Evolutionary conservation across 1,140 invertebrate genomes (phyloP), one percentile per base, ranked within the genome.

Genomic region (Procambarus clarkii): DNA sequence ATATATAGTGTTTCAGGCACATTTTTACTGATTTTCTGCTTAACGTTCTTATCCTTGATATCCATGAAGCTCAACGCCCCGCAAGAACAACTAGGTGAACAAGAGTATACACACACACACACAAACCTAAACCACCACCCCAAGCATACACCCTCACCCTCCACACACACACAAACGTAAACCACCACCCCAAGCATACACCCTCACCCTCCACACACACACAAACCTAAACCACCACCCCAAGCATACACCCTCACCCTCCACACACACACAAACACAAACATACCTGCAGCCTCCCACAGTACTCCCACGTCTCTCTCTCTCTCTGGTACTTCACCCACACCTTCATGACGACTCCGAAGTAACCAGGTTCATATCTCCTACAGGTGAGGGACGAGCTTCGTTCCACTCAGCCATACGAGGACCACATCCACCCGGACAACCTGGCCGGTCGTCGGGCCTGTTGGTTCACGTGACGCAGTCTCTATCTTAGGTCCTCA

Each of bases 351-450:
- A 44, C 78, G 77, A 44, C 24, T 48, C n/a, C n/a, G n/a, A n/a
- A 64, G 0, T 64, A 64, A 64, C 78, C 15, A n/a, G 13, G 60
- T 13, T 34, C 50, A 18, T 86, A n/a, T 60, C 85, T 58, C 50
- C 76, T 76, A 60, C 85, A 93, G 92, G 89, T 93, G 21, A 79
- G 92, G 18, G 92, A 93, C 45, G 92, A 91, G 81, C 87, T 93
- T 45, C 24, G 77, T 34, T 76, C 90, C 3, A 92, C 90, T 11
- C 86, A 74, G 34, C 92, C 92, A 34, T 91, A 93, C 84, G 92
- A 93, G 77, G 92, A 93, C 77, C 92, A 93, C 87, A 93, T 93
- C 69, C 92, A 93, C 81, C 92, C 92, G 18, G 92, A 93, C 80
- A 84, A 92, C 64, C 80, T 93, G 58, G 86, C 82, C 3, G 92